Evolutionary conservation across 1,140 invertebrate species (phyloP), one percentile per base, ranked within the genome.

Genomic region (Megalonaias nervosa): DNA sequence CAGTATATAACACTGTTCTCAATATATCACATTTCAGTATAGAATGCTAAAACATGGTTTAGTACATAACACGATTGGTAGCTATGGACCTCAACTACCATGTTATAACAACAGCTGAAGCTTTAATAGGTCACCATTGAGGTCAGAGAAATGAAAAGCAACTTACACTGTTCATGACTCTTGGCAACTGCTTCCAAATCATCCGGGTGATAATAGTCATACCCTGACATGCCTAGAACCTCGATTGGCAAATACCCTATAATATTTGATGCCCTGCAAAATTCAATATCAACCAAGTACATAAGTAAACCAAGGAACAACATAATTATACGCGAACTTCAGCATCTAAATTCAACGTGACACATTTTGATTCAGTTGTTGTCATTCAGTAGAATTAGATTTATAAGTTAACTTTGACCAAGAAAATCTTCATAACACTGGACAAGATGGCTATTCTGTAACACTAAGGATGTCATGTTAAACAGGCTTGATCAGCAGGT

Each of bases 221-320:
- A 98, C 0, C 97, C 97, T 0, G 97, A 98, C 12, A 97, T 99
- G 65, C 97, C 97, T 1, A 98, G 91, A 21, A 99, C 95, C 92
- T 98, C 97, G 90, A 99, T 98, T 0, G 97, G 97, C 77, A 98
- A 92, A 81, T 98, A 99, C 2, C 97, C 97, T 81, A 98, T 98
- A 64, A 98, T 97, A 1, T 96, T 95, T 16, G 97, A 95, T 0
- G 96, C 97, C 87, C 97, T 93, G 79, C 68, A 86, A 87, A 77
- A 70, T 74, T 82, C 83, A 48, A 11, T 48, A 48, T 48, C 38
- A 48, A 48, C 38, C 38, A 48, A 11, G 38, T 11, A 48, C 6
- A 48, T 48, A 48, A 48, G 38, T 11, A 11, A 48, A 11, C 38
- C 38, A 48, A 48, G 38, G 38, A 48, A 48, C 4, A 48, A 48